Conservation (phyloP, 2,113 vertebrate genomes). For the Paedocypris sp. region DNA sequence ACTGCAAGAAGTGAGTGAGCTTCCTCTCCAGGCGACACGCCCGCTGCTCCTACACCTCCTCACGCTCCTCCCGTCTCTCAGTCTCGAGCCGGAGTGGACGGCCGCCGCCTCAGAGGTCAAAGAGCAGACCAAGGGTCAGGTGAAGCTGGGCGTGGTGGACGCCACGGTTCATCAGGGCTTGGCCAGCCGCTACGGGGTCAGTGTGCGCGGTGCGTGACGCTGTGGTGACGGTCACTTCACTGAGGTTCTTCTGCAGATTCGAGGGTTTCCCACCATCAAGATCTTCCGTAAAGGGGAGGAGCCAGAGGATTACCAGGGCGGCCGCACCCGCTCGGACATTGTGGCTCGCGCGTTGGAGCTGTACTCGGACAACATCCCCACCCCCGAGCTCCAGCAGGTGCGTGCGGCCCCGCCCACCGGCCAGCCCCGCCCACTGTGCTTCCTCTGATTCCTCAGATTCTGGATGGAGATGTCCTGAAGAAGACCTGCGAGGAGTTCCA, state of each 20-base stretch:
- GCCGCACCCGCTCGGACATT: conserved; percentile 76
- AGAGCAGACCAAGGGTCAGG: conserved; percentile 86
- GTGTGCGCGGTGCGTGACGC: not conserved
- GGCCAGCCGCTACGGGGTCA: conserved; percentile 74
- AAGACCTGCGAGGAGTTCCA: conserved; percentile 83
- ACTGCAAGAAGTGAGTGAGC: conserved; percentile 83
- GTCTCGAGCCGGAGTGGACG: conserved; percentile 90
- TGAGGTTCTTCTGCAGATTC: conserved; percentile 59
- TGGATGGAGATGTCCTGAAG: conserved; percentile 71
- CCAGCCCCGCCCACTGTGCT: too few relatives aligned
- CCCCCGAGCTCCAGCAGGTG: conserved; percentile 84
- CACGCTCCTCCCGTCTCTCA: conserved; percentile 36
- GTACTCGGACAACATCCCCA: conserved; percentile 79
- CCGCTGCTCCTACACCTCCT: not conserved
- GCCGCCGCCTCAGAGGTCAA: conserved; percentile 82
- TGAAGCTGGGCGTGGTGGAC: conserved; percentile 84
- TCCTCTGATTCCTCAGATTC: conserved; percentile 71
- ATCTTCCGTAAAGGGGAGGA: conserved; percentile 91
- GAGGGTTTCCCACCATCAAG: conserved; percentile 92
- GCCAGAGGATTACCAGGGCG: conserved; percentile 83
- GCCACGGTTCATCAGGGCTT: conserved; percentile 79
- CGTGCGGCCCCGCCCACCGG: not conserved
- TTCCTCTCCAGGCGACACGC: too few relatives aligned
- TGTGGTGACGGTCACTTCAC: not conserved
- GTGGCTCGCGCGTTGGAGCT: conserved; percentile 76